Evolutionary conservation across 92 coral and sea anemone species (phyloP), one percentile per base, ranked within the genome.

Genomic region (Galaxea fascicularis): DNA sequence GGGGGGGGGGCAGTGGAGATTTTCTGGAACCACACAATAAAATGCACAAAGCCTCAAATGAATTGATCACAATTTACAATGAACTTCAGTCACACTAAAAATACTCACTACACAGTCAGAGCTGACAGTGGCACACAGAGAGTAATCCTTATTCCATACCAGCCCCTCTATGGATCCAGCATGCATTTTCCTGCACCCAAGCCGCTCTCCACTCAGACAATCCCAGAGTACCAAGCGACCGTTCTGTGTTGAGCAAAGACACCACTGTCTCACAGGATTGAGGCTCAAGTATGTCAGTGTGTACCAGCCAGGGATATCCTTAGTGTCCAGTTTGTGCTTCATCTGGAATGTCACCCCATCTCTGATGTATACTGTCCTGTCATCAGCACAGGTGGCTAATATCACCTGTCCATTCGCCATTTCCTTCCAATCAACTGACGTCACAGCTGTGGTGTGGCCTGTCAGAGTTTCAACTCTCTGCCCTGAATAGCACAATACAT

Each of bases 361-460:
- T 26, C 81, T 78, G 4, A 94, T 70, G 44, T 84, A 91, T 7
- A 92, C 98, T 17, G 98, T 94, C 51, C 95, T 92, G 89, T 94
- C 98, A 77, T 94, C 98, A 68, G 95, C 98, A 73, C 98, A 94
- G 2, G 98, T 86, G 35, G 98, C 93, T 22, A 94, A 88, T 60
- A 94, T 76, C 65, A 73, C 68, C 54, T 66, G 78, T 8, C 86
- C 89, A 30, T 79, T 80, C 26, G 87, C 69, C 90, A 94, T 80
- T 72, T 70, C 73, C 78, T 94, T 92, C 98, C 98, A 94, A 82
- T 94, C 98, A 8, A 94, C 85, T 56, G 98, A 94, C 17, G 98
- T 94, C 31, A 94, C 98, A 35, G 98, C 98, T 10, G 98, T 94
- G 31, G 98, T 94, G 78, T 94, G 98, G 22, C 98, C 98, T 49